Base-by-base conservation (phyloP, 2,888 invertebrate species). In the Hyles lineata region DNA sequence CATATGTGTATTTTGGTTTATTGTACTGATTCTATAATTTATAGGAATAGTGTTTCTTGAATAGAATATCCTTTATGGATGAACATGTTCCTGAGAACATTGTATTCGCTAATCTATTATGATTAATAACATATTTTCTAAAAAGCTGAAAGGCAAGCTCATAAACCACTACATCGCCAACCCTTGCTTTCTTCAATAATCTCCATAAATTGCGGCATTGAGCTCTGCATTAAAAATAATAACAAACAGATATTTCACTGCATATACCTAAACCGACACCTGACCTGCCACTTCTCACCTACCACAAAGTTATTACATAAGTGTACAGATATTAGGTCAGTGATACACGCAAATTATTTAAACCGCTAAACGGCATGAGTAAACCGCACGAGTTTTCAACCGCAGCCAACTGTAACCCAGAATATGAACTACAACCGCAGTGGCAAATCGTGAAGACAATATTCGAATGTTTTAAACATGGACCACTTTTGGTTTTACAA, bases 301-400 rank as follows among this genome's bases (percentile, higher is more conserved):
- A 55, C 55, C 55, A 55, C 55, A 2, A 52, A 52, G 19, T 15
- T 55, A 55, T 67, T 50, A 50, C 67, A 23, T 67, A 67, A 67
- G 21, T 17, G 21, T 6, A 15, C 55, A n/a, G n/a, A 23, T 67
- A 67, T 63, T 35, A 78, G 82, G 83, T 84, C 82, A 83, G 82
- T 82, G 81, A 74, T 79, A 78, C 73, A 74, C 79, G 75, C 77
- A 81, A 82, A 83, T 82, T 78, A 83, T 86, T 81, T 78, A 74
- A 85, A 87, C 89, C 86, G 77, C 89, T 84, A 86, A 87, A 81
- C 74, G 55, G 55, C 55, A 77, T 74, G 74, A 73, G 72, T 76
- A 77, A 80, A 80, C 81, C 84, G 76, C 83, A 86, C 76, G 74
- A 75, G 76, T 80, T 76, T 76, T 78, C 74, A 76, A 67, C 67